Evolutionary conservation across 2,113 vertebrate genomes (phyloP), one percentile per base, ranked within the genome.

Genomic region (Saccopteryx bilineata): DNA sequence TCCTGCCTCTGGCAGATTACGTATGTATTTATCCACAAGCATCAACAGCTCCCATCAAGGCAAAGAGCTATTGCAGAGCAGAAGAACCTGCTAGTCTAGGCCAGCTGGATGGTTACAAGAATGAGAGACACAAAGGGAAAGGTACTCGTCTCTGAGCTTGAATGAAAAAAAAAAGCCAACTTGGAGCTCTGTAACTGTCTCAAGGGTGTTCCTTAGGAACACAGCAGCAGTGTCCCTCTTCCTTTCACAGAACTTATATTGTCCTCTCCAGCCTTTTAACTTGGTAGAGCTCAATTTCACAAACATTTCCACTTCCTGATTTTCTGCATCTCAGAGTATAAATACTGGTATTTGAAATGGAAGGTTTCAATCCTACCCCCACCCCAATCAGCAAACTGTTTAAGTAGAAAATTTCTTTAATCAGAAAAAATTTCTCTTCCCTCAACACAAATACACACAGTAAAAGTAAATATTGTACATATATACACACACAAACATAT

Each of bases 391-490:
- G 33, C 68, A 94, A 93, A 95, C 60, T 79, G 72, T 90, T 94
- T 83, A 93, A 24, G 33, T 96, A 90, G 61, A 95, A 96, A 96
- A 93, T 46, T 50, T 85, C 39, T 97, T 97, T 97, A 97, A 96
- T 97, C 78, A 92, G 90, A 96, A 97, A 97, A 76, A 31, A 75
- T 69, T 91, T 95, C 24, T 96, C 76, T 90, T 93, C 74, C 76
- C 28, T 95, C 65, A 96, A 92, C 78, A 94, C 92, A 91, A 96
- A 90, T 68, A 23, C 74, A 96, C 69, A 94, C 93, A 81, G 89
- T 94, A 93, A 92, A 95, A 95, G 46, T 97, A 72, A 97, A 94
- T n/a, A n/a, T n/a, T n/a, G 97, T 7, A 91, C 46, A 78, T 18
- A 76, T 0, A 80, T 9, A 80, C 17, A 88, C 31, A 90, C 56